A percentile compares a stretch with the other conserved stretches of the same genome.
phyloP scores from a whole-genome alignment of 2,113 vertebrate genomes.

The Centrocercus urophasianus region DNA sequence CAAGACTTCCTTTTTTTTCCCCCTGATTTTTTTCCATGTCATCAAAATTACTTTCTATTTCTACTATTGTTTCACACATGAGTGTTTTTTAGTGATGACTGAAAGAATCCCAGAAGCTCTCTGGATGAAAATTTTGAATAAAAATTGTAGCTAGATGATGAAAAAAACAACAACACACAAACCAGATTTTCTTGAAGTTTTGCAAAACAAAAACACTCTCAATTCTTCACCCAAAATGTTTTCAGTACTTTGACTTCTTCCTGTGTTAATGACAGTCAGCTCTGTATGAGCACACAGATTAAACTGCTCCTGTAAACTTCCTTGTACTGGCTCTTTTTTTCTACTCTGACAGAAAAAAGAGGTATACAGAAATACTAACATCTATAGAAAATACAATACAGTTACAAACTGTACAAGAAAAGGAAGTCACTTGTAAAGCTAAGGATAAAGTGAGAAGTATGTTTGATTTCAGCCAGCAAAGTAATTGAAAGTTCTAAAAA shows the following conservation, averaged over 20 bases:
- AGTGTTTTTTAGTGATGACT: not conserved
- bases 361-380: not conserved
- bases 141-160: not conserved
- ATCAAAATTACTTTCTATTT: not conserved
- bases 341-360: not conserved
- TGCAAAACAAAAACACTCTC: not conserved
- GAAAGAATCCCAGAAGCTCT: not conserved
- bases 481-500: not conserved
- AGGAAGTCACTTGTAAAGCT: not conserved
- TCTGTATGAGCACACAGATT: not conserved
- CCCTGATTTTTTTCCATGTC: not conserved
- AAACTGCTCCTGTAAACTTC: not conserved
- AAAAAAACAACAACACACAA: not conserved
- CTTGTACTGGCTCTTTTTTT: not conserved
- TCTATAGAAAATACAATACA: not conserved
- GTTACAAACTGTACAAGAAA: not conserved
- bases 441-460: not conserved
- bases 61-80: not conserved
- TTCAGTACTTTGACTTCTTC: not conserved
- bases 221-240: not conserved
- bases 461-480: not conserved
- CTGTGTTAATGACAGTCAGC: not conserved
- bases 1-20: accelerated
- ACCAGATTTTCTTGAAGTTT: not conserved
- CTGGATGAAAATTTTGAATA: not conserved